phyloP scores from a whole-genome alignment of 2,797 vertebrate species.

The Betta splendens region DNA sequence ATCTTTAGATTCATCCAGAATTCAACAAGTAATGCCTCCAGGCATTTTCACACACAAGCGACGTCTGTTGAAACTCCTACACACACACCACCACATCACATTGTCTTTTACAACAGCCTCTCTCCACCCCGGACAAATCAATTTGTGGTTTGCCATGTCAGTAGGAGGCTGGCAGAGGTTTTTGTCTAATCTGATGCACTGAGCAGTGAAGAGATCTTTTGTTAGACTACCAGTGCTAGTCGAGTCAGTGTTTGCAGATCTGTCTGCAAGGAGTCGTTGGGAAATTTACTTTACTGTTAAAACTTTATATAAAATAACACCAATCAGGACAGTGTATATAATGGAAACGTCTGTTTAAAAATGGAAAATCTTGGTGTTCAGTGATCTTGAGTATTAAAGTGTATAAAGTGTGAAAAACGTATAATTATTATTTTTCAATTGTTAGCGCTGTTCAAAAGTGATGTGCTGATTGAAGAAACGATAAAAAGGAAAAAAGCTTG shows the following conservation, averaged over 20 bases:
- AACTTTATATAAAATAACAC: too few relatives aligned
- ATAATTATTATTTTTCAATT: too few relatives aligned
- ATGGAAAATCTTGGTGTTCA: too few relatives aligned
- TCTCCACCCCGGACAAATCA: conserved; percentile 48
- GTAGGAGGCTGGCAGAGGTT: conserved; percentile 58
- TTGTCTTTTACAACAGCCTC: conserved; percentile 49
- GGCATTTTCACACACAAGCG: conserved; percentile 38
- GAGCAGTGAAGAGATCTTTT: conserved; percentile 70
- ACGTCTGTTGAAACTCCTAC: conserved; percentile 41
- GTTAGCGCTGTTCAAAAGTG: too few relatives aligned
- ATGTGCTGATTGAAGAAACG: too few relatives aligned
- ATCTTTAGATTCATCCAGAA: conserved; percentile 3
- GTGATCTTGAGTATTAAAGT: too few relatives aligned
- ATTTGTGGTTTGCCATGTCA: conserved; percentile 53
- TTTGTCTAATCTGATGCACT: conserved; percentile 71
- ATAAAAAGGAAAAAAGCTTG: too few relatives aligned
- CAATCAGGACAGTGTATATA: too few relatives aligned
- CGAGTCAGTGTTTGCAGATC: conserved; percentile 49
- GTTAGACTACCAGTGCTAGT: conserved; percentile 49
- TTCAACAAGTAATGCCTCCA: conserved; percentile 2
- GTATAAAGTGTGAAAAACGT: too few relatives aligned
- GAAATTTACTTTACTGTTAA: too few relatives aligned
- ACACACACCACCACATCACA: conserved; percentile 30
- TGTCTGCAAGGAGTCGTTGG: conserved; percentile 31
- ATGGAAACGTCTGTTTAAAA: too few relatives aligned